Evolutionary conservation across 2,797 vertebrate genomes (phyloP).

Genomic region (Rhyacichthys aspro): DNA sequence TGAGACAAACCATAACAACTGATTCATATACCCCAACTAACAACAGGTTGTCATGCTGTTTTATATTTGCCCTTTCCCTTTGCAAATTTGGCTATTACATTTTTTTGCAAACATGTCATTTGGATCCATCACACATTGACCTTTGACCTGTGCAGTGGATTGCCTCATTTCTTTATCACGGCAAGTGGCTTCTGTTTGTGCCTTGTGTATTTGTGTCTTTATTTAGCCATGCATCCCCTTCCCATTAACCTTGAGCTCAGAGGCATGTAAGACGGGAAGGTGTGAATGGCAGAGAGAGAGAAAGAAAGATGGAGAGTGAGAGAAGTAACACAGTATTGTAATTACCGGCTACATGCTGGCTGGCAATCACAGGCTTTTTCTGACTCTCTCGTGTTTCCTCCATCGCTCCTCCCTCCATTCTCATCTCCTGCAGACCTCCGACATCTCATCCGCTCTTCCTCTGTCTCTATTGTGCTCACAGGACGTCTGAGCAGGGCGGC

Average conservation of each 20-base stretch:
- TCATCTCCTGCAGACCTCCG: conserved; percentile 48
- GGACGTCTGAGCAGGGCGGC: conserved; percentile 42
- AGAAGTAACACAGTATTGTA: conserved; percentile 58
- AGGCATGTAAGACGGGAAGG: conserved; percentile 55
- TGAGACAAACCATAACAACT: no score
- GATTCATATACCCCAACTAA: no score
- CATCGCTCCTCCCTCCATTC: conserved; percentile 41
- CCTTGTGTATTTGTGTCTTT: conserved; percentile 34
- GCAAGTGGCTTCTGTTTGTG: conserved; percentile 11
- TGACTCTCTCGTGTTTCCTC: conserved; percentile 50
- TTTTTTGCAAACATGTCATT: not conserved
- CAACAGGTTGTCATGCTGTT: no score
- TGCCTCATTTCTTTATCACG: not conserved
- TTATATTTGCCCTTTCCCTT: no score
- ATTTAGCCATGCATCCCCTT: conserved; percentile 42
- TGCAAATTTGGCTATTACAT: not conserved
- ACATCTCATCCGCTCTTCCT: conserved; percentile 41
- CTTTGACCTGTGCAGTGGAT: not conserved
- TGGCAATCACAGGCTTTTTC: conserved; percentile 69
- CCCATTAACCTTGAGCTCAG: conserved; percentile 65
- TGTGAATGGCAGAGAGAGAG: conserved; percentile 54
- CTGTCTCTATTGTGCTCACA: conserved; percentile 25
- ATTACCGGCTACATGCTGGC: conserved; percentile 69
- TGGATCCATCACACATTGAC: not conserved
- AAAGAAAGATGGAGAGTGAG: conserved; percentile 23